phyloP scores from a whole-genome alignment of 2,797 vertebrate genomes.

The Kryptopterus vitreolus region DNA sequence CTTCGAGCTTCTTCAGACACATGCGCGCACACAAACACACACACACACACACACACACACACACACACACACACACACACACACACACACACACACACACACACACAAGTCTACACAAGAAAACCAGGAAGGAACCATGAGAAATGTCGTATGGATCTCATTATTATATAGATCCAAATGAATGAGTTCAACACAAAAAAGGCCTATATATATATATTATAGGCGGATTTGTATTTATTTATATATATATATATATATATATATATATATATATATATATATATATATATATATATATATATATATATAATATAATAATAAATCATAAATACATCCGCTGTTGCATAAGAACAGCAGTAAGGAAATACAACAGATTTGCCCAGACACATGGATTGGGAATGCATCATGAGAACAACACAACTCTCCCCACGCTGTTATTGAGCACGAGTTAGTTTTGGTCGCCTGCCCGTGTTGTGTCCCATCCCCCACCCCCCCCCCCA shows the following conservation, averaged over 20 bases:
- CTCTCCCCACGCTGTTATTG: not conserved
- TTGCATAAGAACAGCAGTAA: not conserved
- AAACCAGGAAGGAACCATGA: not conserved
- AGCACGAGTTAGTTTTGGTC: slow-evolving; percentile 6
- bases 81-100: too few relatives aligned
- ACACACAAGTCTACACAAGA: not conserved
- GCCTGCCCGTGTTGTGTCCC: not conserved
- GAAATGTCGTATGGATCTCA: not conserved
- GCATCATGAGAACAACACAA: not conserved
- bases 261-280: too few relatives aligned
- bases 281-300: too few relatives aligned
- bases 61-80: too few relatives aligned
- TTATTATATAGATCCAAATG: not conserved
- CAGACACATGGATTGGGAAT: slow-evolving; percentile 3
- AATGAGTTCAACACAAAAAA: not conserved
- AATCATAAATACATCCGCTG: too few relatives aligned
- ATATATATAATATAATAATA: too few relatives aligned
- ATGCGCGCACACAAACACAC: slow-evolving; percentile 5
- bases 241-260: too few relatives aligned
- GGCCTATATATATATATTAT: too few relatives aligned
- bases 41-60: slow-evolving; percentile 4
- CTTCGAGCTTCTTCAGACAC: slow-evolving; percentile 2
- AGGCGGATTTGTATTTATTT: too few relatives aligned
- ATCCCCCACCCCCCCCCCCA: too few relatives aligned
- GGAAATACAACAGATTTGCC: not conserved